Percentiles rank a stretch among this genome's conserved stretches.
Evolutionary conservation across 2,797 vertebrate genomes (phyloP).

Genomic region (Paguma larvata): DNA sequence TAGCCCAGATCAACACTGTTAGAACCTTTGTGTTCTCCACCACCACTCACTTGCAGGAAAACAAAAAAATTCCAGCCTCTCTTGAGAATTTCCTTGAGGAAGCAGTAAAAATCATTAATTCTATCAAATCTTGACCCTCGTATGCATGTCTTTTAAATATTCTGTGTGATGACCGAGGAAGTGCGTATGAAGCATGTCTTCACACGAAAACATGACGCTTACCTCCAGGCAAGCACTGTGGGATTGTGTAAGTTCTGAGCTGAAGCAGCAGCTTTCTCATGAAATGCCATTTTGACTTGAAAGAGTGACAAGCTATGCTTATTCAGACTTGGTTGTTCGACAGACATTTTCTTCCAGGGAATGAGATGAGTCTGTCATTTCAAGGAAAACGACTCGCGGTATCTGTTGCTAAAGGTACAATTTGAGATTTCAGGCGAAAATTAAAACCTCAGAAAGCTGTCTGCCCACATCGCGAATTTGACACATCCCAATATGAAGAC

Average conservation of each 20-base stretch:
- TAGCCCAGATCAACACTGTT: too few species aligned
- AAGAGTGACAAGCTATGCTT: not conserved
- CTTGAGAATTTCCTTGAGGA: not conserved
- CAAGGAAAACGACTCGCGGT: not conserved
- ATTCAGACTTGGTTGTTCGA: not conserved
- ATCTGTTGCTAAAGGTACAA: not conserved
- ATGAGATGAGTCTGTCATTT: not conserved
- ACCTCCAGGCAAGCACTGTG: not conserved
- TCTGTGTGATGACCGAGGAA: not conserved
- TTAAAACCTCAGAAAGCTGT: not conserved
- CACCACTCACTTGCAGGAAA: not conserved
- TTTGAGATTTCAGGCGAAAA: slow-evolving; percentile 27
- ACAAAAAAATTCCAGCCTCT: not conserved
- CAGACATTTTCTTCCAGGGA: not conserved
- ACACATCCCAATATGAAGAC: not conserved
- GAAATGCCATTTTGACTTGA: not conserved
- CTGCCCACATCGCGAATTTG: not conserved
- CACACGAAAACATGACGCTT: not conserved
- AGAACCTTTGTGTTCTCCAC: not conserved
- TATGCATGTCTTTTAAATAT: not conserved
- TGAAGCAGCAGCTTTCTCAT: not conserved
- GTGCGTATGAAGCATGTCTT: not conserved
- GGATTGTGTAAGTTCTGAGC: not conserved
- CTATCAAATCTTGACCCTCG: not conserved
- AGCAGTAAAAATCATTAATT: not conserved